Percentiles rank a stretch among this genome's conserved stretches.
Conservation (phyloP, 1,140 invertebrate species). For the Drosophila bipectinata region DNA sequence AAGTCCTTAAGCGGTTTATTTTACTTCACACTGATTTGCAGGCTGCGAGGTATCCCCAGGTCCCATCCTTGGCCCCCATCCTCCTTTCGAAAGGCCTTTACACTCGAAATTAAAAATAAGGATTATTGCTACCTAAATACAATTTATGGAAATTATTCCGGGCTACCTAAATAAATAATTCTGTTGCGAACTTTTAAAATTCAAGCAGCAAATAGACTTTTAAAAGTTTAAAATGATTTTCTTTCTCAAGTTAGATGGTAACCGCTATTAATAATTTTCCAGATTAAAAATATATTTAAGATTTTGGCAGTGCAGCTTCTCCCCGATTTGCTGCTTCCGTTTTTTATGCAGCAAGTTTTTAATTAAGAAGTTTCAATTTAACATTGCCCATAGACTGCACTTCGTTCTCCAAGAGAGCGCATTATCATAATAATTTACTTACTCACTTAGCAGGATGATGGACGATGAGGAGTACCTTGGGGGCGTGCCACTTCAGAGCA, state of each 20-base stretch:
- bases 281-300: neutral
- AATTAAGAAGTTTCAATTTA: constrained; percentile 80
- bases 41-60: constrained; percentile 53
- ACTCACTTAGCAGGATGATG: constrained; percentile 53
- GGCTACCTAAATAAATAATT: neutral
- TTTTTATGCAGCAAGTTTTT: constrained; percentile 72
- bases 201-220: neutral
- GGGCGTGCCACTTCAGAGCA: constrained; percentile 6
- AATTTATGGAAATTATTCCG: constrained; percentile 14
- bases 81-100: constrained; percentile 1
- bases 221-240: neutral
- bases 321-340: constrained; percentile 29
- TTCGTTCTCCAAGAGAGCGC: constrained; percentile 28
- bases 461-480: neutral
- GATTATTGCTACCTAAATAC: constrained; percentile 31
- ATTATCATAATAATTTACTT: constrained; percentile 78
- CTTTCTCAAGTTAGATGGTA: neutral
- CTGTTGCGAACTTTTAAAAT: neutral
- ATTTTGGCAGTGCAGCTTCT: constrained; percentile 19
- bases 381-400: constrained; percentile 45
- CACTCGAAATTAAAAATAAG: constrained; percentile 43
- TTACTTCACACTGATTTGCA: constrained; percentile 77
- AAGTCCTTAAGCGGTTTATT: constrained; percentile 81
- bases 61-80: constrained; percentile 4
- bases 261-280: too few relatives aligned